Conservation (phyloP, 2,888 invertebrate genomes). For the Corythucha ciliata region DNA sequence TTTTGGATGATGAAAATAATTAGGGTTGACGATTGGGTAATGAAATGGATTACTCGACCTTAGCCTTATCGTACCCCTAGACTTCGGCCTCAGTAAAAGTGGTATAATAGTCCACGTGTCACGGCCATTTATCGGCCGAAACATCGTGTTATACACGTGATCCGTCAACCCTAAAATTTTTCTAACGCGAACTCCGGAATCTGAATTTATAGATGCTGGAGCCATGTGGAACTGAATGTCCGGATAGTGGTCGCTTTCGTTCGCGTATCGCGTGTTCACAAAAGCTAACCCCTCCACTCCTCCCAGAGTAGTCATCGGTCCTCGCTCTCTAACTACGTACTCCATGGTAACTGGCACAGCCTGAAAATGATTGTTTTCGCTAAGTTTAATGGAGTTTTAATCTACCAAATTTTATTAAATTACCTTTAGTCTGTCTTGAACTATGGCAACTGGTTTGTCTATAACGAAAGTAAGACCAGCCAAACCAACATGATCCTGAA, state of each 20-base stretch:
- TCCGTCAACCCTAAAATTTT: slow-evolving; percentile 73
- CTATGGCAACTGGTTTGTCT: slow-evolving; percentile 73
- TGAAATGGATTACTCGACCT: slow-evolving; percentile 74
- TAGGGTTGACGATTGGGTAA: slow-evolving; percentile 81
- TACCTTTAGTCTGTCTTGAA: slow-evolving; percentile 54
- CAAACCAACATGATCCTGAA: slow-evolving; percentile 82
- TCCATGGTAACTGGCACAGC: slow-evolving; percentile 70
- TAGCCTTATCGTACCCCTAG: slow-evolving; percentile 63
- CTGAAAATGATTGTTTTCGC: slow-evolving; percentile 41
- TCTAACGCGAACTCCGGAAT: slow-evolving; percentile 61
- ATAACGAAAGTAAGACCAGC: slow-evolving; percentile 64
- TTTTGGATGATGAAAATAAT: slow-evolving; percentile 74
- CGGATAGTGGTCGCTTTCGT: slow-evolving; percentile 66
- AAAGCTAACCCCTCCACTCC: slow-evolving; percentile 83
- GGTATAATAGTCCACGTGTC: slow-evolving; percentile 81
- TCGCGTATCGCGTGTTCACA: slow-evolving; percentile 74
- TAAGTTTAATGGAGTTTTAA: not conserved
- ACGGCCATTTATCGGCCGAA: slow-evolving; percentile 66
- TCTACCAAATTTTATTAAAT: not conserved
- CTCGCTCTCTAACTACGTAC: slow-evolving; percentile 65
- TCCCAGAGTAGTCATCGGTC: slow-evolving; percentile 78
- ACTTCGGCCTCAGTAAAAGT: slow-evolving; percentile 66
- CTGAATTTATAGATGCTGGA: slow-evolving; percentile 75
- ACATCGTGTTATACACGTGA: slow-evolving; percentile 67
- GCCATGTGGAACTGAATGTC: slow-evolving; percentile 91